Evolutionary conservation across 2,888 invertebrate species (phyloP), one percentile per base, ranked within the genome.

Genomic region (Ophraella communa): DNA sequence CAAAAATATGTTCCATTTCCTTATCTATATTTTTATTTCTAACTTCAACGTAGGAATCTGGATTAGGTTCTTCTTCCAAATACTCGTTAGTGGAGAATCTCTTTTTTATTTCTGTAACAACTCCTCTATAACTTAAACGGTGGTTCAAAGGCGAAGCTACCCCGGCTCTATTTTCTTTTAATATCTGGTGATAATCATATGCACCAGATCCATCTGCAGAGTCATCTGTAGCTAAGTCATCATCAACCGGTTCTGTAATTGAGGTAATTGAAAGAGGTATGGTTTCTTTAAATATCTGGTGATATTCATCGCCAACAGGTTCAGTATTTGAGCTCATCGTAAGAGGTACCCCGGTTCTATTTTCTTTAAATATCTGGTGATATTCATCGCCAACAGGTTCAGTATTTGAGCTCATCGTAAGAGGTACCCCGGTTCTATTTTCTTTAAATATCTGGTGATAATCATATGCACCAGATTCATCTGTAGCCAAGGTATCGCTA

Each of bases 81-180:
- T 57, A 21, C 20, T 58, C 63, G 14, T 53, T 18, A 11, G 14
- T n/a, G 14, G 58, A 58, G 18, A 61, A 65, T 39, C 51, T 61
- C 7, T 61, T 47, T 68, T 78, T 77, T 55, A 77, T 73, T 66
- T 78, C 74, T 51, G 72, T 64, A 39, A 78, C 70, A 10, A 77
- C 75, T 17, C 74, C 66, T 66, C 73, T 71, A 64, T 75, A 76
- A 44, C 63, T 65, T 24, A 66, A 39, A 52, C 74, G 66, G 18
- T 74, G 30, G 42, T 71, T 67, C 47, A 72, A 33, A 23, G 73
- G 73, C 3, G 72, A 66, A 24, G 66, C 62, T 5, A 75, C 75
- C 1, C 75, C 75, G 45, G 70, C 71, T 64, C 66, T 66, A 54
- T 75, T 74, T 65, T 74, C 71, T 62, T 67, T 74, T 20, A 68